phyloP scores from a whole-genome alignment of 2,113 vertebrate genomes.

The Coreoperca whiteheadi region DNA sequence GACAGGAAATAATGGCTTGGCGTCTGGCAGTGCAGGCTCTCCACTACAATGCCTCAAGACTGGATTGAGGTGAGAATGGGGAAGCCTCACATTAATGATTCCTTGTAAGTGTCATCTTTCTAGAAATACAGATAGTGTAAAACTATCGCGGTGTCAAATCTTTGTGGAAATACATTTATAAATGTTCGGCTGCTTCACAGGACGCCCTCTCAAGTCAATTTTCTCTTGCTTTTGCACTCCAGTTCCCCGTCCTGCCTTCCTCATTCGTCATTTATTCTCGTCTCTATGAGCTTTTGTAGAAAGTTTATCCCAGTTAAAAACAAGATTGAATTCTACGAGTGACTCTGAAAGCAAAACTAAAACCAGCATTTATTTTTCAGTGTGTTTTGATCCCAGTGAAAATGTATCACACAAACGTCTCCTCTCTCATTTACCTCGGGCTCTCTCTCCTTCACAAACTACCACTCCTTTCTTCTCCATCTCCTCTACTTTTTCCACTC shows the following conservation, averaged over 20 bases:
- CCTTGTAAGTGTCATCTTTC: constrained; percentile 68
- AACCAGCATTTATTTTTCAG: constrained; percentile 25
- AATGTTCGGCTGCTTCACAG: constrained; percentile 56
- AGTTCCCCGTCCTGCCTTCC: constrained; percentile 3
- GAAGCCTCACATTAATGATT: constrained; percentile 67
- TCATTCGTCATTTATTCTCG: constrained; percentile 34
- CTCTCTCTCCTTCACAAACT: constrained; percentile 7
- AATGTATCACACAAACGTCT: constrained; percentile 14
- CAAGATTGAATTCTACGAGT: constrained; percentile 1
- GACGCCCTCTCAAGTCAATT: constrained; percentile 46
- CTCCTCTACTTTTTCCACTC: constrained; percentile 34
- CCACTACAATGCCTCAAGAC: constrained; percentile 49
- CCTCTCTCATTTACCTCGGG: constrained; percentile 1
- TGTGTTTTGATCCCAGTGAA: constrained; percentile 14
- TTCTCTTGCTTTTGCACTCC: constrained; percentile 29
- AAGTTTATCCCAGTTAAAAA: constrained; percentile 44
- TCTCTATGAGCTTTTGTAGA: constrained; percentile 31
- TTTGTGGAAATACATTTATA: constrained; percentile 65
- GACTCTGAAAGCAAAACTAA: constrained; percentile 23
- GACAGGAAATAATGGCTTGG: constrained; percentile 72
- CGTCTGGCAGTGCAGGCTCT: constrained; percentile 56
- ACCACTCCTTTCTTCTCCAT: constrained; percentile 1
- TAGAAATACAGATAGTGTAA: constrained; percentile 62
- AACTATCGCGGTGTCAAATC: constrained; percentile 64
- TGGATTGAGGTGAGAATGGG: constrained; percentile 64